Conservation (phyloP, 1,140 invertebrate genomes). For the Drosophila nasuta region DNA sequence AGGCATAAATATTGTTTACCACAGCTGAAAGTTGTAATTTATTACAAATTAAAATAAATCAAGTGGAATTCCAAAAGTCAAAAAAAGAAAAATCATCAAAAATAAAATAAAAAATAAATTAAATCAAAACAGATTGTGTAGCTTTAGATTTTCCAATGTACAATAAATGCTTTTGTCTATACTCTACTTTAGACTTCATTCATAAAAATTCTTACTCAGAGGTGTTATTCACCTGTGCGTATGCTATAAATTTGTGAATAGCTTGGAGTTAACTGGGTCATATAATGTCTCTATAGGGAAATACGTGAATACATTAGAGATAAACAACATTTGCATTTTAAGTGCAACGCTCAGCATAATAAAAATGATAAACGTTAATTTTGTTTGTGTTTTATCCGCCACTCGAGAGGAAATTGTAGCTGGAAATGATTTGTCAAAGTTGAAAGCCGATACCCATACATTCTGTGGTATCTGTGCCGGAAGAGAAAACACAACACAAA, state of each 20-base stretch:
- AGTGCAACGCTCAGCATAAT: constrained; percentile 54
- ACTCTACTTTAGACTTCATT: neutral
- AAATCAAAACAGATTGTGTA: neutral
- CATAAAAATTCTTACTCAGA: neutral
- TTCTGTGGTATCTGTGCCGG: constrained; percentile 34
- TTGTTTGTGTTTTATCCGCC: constrained; percentile 39
- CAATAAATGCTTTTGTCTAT: neutral
- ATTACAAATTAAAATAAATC: constrained; percentile 81
- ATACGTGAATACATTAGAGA: constrained; percentile 29
- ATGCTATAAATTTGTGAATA: constrained; percentile 10
- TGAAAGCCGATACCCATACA: constrained; percentile 38
- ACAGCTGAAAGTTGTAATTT: constrained; percentile 71
- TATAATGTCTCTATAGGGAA: constrained; percentile 51
- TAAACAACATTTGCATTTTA: constrained; percentile 65
- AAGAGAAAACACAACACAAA: constrained; percentile 59
- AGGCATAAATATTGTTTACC: constrained; percentile 57
- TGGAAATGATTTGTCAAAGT: constrained; percentile 73
- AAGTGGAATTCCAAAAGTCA: constrained; percentile 49
- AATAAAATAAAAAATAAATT: constrained; percentile 4
- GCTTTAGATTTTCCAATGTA: neutral
- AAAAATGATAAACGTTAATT: constrained; percentile 76
- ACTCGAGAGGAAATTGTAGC: constrained; percentile 51
- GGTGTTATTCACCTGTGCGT: neutral
- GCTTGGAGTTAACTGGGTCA: constrained; percentile 11
- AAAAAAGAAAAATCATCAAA: constrained; percentile 22